Evolutionary conservation across 2,888 invertebrate species (phyloP).

Genomic region (Electrophaes corylata): DNA sequence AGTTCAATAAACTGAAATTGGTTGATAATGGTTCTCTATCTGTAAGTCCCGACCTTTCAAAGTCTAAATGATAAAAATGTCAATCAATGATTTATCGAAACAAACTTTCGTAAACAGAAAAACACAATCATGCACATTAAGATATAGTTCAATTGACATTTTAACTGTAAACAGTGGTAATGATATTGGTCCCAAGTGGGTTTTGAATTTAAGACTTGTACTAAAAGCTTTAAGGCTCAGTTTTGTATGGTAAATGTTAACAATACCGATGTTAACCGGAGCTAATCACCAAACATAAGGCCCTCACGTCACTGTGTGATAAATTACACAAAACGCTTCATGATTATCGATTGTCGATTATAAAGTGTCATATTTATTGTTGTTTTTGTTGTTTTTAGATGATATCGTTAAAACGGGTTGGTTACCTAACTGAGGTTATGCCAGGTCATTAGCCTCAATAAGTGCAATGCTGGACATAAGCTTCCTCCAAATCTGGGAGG

Average conservation of each 20-base stretch:
- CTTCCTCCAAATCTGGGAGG: too few relatives aligned
- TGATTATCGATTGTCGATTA: conserved; percentile 45
- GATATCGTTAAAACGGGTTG: background rate
- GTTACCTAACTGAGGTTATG: background rate
- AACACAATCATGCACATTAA: background rate
- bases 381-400: conserved; percentile 26
- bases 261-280: conserved; percentile 36
- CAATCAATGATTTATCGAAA: conserved; percentile 10
- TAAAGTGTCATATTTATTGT: conserved; percentile 40
- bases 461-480: too few relatives aligned
- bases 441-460: too few relatives aligned
- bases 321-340: conserved; percentile 40
- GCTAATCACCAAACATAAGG: conserved; percentile 46
- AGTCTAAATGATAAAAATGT: conserved; percentile 6
- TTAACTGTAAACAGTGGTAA: conserved; percentile 2
- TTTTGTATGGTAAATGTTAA: conserved; percentile 14
- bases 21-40: background rate
- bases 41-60: background rate
- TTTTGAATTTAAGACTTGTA: background rate
- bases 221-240: conserved; percentile 11
- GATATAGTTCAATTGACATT: background rate
- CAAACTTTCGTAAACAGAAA: conserved; percentile 7
- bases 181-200: background rate
- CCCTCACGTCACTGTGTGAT: conserved; percentile 43
- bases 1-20: background rate